phyloP scores from a whole-genome alignment of 2,113 vertebrate genomes.

The Percina caprodes region DNA sequence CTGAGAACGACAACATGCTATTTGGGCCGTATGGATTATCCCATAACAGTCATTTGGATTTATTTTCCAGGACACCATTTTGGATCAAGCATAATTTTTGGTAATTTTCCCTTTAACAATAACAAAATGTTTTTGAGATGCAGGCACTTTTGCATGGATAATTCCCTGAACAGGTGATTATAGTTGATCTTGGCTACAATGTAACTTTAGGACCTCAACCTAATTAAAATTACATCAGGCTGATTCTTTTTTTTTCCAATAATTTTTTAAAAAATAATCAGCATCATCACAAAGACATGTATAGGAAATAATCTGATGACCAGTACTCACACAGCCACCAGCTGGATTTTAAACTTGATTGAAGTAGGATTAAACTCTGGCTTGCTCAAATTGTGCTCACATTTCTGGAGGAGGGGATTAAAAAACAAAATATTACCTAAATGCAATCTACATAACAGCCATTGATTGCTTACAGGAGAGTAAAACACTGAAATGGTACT shows the following conservation, averaged over 20 bases:
- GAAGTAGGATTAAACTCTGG: conserved; percentile 99
- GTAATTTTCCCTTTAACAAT: neutral
- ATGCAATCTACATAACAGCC: neutral
- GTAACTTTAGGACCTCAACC: conserved; percentile 8
- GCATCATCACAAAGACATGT: neutral
- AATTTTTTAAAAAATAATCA: neutral
- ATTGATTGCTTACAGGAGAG: neutral
- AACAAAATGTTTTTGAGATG: neutral
- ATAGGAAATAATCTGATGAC: neutral
- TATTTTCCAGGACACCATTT: neutral
- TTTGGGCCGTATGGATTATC: neutral
- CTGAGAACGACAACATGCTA: neutral
- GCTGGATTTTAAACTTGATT: conserved; percentile 99
- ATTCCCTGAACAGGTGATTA: conserved; percentile 2
- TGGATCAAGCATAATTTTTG: neutral
- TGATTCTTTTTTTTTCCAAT: conserved; percentile 1
- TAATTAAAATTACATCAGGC: conserved; percentile 18
- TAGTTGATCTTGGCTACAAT: neutral
- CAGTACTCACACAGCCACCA: conserved; percentile 96
- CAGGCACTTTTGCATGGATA: neutral
- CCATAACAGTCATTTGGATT: neutral
- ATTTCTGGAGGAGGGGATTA: conserved; percentile 87
- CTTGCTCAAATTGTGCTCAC: conserved; percentile 99
- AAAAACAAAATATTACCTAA: neutral
- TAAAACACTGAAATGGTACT: conserved; percentile 38